Conservation (phyloP, 2,888 invertebrate species). For the Chaetogeoica ovagalla region DNA sequence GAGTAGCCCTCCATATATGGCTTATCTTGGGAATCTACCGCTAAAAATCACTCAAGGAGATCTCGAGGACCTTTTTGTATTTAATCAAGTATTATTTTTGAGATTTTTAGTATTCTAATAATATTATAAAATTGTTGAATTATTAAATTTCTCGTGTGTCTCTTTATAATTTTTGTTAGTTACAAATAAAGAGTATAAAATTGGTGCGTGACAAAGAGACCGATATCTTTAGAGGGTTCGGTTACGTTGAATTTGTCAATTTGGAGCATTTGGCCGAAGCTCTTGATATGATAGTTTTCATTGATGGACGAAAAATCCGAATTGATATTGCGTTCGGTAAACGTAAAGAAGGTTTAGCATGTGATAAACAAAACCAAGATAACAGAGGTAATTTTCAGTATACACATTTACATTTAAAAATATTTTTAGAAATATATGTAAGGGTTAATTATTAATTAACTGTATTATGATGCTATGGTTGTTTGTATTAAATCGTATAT, state of each 20-base stretch:
- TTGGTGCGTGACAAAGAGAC: conserved; percentile 93
- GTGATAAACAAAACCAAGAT: conserved; percentile 66
- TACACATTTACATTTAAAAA: not conserved
- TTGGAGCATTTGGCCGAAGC: conserved; percentile 78
- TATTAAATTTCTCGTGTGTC: conserved; percentile 34
- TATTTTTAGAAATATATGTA: not conserved
- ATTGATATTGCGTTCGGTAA: conserved; percentile 84
- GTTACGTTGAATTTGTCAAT: conserved; percentile 92
- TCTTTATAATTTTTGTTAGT: conserved; percentile 55
- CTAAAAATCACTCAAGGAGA: conserved; percentile 89
- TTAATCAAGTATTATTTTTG: conserved; percentile 59
- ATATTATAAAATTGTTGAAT: not conserved
- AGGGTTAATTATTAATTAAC: not conserved
- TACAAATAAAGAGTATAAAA: conserved; percentile 81
- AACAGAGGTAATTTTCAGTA: conserved; percentile 59
- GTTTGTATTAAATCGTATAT: too few species aligned
- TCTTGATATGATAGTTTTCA: conserved; percentile 76
- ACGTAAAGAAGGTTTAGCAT: conserved; percentile 73
- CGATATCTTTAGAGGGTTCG: too few species aligned
- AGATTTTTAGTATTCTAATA: too few species aligned
- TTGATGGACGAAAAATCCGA: conserved; percentile 74
- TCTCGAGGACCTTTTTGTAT: conserved; percentile 79
- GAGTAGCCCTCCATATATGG: conserved; percentile 87
- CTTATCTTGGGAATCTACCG: conserved; percentile 92
- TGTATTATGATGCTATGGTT: not conserved